Evolutionary conservation across 1,140 invertebrate genomes (phyloP), one percentile per base, ranked within the genome.

Genomic region (Aleiodes sp.): DNA sequence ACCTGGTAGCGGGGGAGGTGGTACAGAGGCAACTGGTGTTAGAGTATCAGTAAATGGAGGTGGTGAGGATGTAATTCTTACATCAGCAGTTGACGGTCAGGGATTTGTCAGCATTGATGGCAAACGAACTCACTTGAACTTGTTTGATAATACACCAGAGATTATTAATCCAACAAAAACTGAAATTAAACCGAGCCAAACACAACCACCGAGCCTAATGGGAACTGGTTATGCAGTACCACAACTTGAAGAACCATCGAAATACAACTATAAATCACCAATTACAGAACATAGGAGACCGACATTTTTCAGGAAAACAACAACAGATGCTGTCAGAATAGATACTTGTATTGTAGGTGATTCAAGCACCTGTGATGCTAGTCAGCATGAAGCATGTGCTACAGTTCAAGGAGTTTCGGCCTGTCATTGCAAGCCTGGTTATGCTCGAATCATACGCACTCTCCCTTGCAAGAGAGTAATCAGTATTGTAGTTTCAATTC

Each of bases 341-440:
- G 96, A 98, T 81, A 97, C 96, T 8, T 98, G 96, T 76, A 97
- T 97, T 24, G 95, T 97, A 1, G 96, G 95, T 1, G 95, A 98
- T 73, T 94, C 96, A 73, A 92, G 93, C n/a, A 97, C 96, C 0
- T 98, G 96, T 76, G 94, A 96, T 77, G 88, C 90, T 52, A 91
- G 92, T 21, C 92, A 96, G 80, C 93, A 96, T 77, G 96, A 97
- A 78, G 90, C 91, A 52, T 98, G 96, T 80, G 90, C 91, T 68
- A 97, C 94, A 0, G 94, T 97, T 84, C 89, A 89, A 70, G 95
- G 95, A 3, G 95, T 97, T n/a, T 96, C 94, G 8, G 94, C 94
- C 62, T 98, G 96, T 79, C 92, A 94, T 70, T 98, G 96, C 79
- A 87, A 94, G 68, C 93, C 94, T 67, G 94, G 96, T 16, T 96